Percentiles rank a stretch among this genome's conserved stretches.
These are phyloP conservation scores for Orchesellides sinensis DNA, from an alignment of 2,888 invertebrate genomes.

Conservation along the genomic window DNA sequence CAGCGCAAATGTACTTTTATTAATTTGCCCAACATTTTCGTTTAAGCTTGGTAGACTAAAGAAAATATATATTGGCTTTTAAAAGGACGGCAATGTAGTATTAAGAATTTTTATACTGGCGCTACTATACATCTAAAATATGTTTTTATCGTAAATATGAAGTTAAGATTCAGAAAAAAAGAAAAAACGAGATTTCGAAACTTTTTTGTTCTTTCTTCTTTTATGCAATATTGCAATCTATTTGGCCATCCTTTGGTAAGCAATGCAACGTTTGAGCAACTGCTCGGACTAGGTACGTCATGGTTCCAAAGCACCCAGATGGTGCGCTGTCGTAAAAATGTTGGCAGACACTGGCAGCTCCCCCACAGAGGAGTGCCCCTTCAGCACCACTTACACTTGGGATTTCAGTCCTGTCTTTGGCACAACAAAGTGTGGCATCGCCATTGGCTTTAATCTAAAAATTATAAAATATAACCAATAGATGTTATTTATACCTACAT, in stretches of 20 bases:
- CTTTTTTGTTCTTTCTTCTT: not conserved
- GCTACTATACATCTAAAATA: no score
- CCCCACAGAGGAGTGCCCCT: constrained; percentile 82
- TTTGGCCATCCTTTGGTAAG: constrained; percentile 86
- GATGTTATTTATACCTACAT: not conserved
- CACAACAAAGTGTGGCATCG: constrained; percentile 96
- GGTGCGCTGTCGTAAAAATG: constrained; percentile 99
- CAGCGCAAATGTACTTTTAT: no score
- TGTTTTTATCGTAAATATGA: no score
- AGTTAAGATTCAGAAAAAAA: no score
- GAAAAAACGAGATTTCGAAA: not conserved
- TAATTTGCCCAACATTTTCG: no score
- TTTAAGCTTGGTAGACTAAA: no score
- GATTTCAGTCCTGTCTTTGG: constrained; percentile 82
- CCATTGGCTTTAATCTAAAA: constrained; percentile 89
- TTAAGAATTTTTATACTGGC: no score
- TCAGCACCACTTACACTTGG: constrained; percentile 13
- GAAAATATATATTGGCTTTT: no score
- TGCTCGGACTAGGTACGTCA: constrained; percentile 95
- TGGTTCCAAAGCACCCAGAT: constrained; percentile 97
- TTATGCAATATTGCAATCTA: constrained; percentile 85
- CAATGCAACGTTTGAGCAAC: constrained; percentile 84
- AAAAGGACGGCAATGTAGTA: no score
- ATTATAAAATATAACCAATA: no score
- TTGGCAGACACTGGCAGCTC: constrained; percentile 96